Conservation (phyloP, 2,888 invertebrate genomes). For the Lasioglossum malachurum region DNA sequence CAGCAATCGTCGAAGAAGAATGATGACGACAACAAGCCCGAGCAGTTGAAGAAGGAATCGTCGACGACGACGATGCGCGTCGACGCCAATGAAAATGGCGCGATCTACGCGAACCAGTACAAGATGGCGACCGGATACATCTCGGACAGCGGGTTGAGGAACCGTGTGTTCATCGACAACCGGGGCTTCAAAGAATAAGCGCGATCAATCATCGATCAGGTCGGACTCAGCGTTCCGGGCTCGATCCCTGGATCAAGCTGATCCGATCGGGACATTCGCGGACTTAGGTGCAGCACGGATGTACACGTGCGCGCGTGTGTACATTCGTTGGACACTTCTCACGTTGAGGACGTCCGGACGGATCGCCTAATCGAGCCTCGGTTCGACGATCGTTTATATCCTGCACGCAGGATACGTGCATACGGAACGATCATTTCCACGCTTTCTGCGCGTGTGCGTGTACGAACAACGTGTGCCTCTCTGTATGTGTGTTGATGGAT, state of each 20-base stretch:
- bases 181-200: conserved; percentile 59
- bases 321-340: background rate
- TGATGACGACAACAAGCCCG: background rate
- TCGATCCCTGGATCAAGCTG: background rate
- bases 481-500: background rate
- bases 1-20: conserved; percentile 10
- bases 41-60: conserved; percentile 37
- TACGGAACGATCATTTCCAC: conserved; percentile 21
- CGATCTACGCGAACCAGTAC: conserved; percentile 83
- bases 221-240: background rate
- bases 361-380: background rate
- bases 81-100: conserved; percentile 80
- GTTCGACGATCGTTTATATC: conserved; percentile 1
- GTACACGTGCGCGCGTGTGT: background rate
- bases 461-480: conserved; percentile 13
- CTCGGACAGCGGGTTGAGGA: conserved; percentile 85
- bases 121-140: conserved; percentile 86
- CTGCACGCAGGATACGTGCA: conserved; percentile 10
- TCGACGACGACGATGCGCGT: conserved; percentile 51
- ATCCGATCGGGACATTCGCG: background rate
- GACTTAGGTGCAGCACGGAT: background rate
- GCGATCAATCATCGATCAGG: background rate
- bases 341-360: background rate
- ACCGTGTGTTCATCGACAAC: conserved; percentile 86
- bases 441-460: conserved; percentile 35